Evolutionary conservation across 2,113 vertebrate genomes (phyloP), one percentile per base, ranked within the genome.

Genomic region (Acanthochromis polyacanthus): DNA sequence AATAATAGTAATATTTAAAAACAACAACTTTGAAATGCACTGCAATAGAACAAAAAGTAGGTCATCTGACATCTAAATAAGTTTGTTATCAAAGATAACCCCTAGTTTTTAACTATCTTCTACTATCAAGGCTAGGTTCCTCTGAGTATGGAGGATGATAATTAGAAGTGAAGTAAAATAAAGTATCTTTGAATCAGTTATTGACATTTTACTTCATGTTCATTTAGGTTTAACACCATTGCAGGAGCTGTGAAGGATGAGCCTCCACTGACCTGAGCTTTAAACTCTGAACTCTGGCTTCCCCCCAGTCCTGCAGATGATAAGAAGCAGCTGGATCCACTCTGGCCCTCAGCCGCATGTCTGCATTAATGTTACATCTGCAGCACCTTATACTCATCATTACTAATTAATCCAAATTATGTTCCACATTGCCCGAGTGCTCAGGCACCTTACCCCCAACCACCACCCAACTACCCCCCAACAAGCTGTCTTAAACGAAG

Each of bases 371-470:
- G 70, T 63, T 45, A 61, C 73, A 82, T 82, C 77, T 72, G 61
- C 72, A 61, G 38, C 58, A 78, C 70, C 59, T 77, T 58, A 67
- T 70, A 52, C 83, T 63, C 46, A 65, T 66, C 73, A 89, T 89
- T 77, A 89, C 80, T 83, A 85, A 90, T 91, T 87, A 81, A 87
- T 90, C 72, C 71, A 76, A 79, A 81, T 78, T 63, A 82, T 86
- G 78, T 82, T 86, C 84, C 67, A 70, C 28, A 58, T 71, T 62
- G 63, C 71, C 59, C 7, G 1, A 17, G 70, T 1, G 48, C 66
- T 79, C 60, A 38, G 74, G 16, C 12, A 5, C 40, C 20, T 46
- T 51, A 3, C 20, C 50, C 22, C 45, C 69, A 46, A 10, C 46
- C 10, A 16, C 3, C 17, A 14, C n/a, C n/a, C 69, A 50, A 14